phyloP scores from a whole-genome alignment of 2,113 vertebrate species.

The Vireo altiloquus region DNA sequence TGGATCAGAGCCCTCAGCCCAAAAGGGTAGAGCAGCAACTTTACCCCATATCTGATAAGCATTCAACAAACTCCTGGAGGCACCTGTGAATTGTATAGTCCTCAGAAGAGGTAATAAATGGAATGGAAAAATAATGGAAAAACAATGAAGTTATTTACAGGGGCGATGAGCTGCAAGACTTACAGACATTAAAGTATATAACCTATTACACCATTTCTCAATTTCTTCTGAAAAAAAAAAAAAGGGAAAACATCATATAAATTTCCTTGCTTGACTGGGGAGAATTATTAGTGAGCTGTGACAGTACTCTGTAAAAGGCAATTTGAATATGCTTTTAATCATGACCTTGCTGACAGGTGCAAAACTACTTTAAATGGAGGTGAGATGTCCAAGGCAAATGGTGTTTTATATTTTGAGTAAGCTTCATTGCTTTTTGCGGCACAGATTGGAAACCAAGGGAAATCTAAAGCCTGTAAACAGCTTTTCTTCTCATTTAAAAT shows the following conservation, averaged over 20 bases:
- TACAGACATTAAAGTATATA: background rate
- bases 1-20: background rate
- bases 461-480: background rate
- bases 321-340: slow-evolving; percentile 21
- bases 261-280: background rate
- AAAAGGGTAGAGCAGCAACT: background rate
- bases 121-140: background rate
- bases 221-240: background rate
- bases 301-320: background rate
- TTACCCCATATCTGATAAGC: background rate
- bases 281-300: slow-evolving; percentile 13
- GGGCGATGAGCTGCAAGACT: background rate
- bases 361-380: background rate
- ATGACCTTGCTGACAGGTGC: background rate
- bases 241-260: background rate
- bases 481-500: background rate
- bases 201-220: background rate
- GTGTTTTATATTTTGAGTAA: background rate
- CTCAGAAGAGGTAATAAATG: background rate
- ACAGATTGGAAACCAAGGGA: background rate
- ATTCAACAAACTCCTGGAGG: background rate
- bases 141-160: background rate
- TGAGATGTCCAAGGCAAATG: background rate
- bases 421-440: background rate
- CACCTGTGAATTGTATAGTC: background rate